Percentiles rank a stretch among this genome's conserved stretches.
These are phyloP conservation scores for Serrognathus titanus DNA, from an alignment of 2,888 invertebrate genomes.

Conservation along the genomic window DNA sequence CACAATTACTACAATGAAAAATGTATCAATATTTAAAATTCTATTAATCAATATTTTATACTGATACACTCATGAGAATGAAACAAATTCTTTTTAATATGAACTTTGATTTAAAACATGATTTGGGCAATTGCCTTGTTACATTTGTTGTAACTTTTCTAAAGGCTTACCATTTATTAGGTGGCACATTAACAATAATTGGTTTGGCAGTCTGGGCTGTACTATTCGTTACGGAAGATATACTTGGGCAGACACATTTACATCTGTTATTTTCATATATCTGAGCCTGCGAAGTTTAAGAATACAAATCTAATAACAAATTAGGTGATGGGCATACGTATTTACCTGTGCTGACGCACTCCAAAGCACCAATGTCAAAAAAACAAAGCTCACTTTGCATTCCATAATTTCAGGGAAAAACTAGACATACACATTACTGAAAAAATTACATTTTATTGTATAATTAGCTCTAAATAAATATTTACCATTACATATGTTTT, in stretches of 20 bases:
- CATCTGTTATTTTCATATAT: conserved; percentile 83
- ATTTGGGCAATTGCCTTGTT: too few relatives aligned
- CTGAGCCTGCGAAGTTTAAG: conserved; percentile 54
- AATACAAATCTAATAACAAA: not conserved
- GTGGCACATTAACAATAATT: conserved; percentile 76
- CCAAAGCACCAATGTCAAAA: too few relatives aligned
- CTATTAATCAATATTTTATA: too few relatives aligned
- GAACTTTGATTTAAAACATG: too few relatives aligned
- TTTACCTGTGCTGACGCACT: conserved; percentile 11
- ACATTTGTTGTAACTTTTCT: not conserved
- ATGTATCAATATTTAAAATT: not conserved
- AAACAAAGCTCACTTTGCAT: too few relatives aligned
- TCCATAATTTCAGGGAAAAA: too few relatives aligned
- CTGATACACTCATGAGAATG: too few relatives aligned
- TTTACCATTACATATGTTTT: too few relatives aligned
- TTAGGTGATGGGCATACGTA: not conserved
- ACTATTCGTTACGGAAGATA: conserved; percentile 69
- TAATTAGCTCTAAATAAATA: too few relatives aligned
- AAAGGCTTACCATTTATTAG: conserved; percentile 68
- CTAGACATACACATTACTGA: too few relatives aligned
- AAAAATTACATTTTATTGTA: too few relatives aligned
- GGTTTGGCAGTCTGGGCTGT: conserved; percentile 65
- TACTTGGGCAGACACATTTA: conserved; percentile 81
- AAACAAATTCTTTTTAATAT: too few relatives aligned
- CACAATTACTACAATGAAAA: conserved; percentile 67